Percentiles rank a stretch among this genome's conserved stretches.
These are phyloP conservation scores for Decapterus maruadsi DNA, from an alignment of 2,797 vertebrate genomes.

Conservation along the genomic window DNA sequence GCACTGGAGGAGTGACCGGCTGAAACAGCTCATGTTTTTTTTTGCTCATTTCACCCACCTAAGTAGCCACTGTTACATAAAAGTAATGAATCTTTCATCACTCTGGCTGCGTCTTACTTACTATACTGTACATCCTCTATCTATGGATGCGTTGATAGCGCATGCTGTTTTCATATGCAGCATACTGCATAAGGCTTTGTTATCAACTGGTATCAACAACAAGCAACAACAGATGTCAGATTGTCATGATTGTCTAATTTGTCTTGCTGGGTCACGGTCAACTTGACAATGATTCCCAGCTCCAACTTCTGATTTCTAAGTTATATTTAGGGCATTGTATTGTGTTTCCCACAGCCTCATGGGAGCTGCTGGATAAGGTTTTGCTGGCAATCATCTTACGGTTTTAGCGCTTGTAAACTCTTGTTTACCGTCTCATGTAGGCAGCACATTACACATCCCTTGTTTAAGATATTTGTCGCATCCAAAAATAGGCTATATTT, in stretches of 20 bases:
- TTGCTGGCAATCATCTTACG: not conserved
- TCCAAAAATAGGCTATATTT: not conserved
- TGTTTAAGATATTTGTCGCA: constrained; percentile 12
- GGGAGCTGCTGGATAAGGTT: not conserved
- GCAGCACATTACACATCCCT: not conserved
- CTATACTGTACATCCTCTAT: too few species aligned
- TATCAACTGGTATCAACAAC: too few species aligned
- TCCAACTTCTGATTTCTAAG: too few species aligned
- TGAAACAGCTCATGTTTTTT: not conserved
- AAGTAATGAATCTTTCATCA: not conserved
- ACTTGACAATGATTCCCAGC: too few species aligned
- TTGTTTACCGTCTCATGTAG: not conserved
- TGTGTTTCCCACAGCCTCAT: not conserved
- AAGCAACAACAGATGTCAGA: too few species aligned
- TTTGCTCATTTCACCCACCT: not conserved
- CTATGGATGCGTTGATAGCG: too few species aligned
- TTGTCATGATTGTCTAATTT: too few species aligned
- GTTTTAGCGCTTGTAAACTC: not conserved
- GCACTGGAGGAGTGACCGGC: not conserved
- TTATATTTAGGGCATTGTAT: too few species aligned
- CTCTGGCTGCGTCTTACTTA: not conserved
- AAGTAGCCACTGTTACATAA: not conserved
- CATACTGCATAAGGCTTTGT: too few species aligned
- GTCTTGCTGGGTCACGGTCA: too few species aligned
- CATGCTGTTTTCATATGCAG: too few species aligned